Evolutionary conservation across 2,113 vertebrate genomes (phyloP), one percentile per base, ranked within the genome.

Genomic region (Brachirus orientalis): DNA sequence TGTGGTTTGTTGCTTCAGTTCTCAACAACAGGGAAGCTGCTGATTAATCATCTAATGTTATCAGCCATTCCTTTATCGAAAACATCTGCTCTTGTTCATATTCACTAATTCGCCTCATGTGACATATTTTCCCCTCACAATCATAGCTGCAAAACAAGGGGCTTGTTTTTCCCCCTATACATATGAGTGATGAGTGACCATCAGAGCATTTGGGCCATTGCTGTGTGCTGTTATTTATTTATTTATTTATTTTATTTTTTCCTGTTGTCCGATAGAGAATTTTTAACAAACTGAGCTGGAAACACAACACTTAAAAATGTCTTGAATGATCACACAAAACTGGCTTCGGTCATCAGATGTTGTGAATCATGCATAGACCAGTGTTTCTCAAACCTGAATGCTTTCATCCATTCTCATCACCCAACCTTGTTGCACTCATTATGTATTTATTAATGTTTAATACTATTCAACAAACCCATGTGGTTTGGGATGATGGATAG

Each of bases 11-110:
- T 28, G 28, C 2, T 28, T 28, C 28, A 28, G 28, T 28, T 1
- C 28, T 28, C 38, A 69, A 44, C 55, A 37, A 55, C 36, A 44
- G 60, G 53, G 48, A 69, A 54, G 62, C 57, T 44, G 47, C 71
- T 60, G 77, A 88, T 83, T 77, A 76, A 82, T 86, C 75, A 83
- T 80, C 35, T 55, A 77, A 79, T 75, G 79, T 80, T 85, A 83
- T 82, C 85, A 81, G 63, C 69, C 76, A 66, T 76, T 83, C 74
- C 72, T 70, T 78, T 83, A 80, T 87, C 69, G 87, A 89, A 89
- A 77, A 45, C 69, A 57, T 81, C 67, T 79, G 77, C 63, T 70
- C 70, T 68, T 75, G 75, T 79, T 82, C 73, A 77, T 83, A 84
- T 74, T 22, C 8, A 7, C 37, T 38, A 38, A 38, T 7, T 8